Percentiles rank a stretch among this genome's conserved stretches.
Evolutionary conservation across 2,888 invertebrate species (phyloP).

Genomic region (Caenorhabditis zanzibari): DNA sequence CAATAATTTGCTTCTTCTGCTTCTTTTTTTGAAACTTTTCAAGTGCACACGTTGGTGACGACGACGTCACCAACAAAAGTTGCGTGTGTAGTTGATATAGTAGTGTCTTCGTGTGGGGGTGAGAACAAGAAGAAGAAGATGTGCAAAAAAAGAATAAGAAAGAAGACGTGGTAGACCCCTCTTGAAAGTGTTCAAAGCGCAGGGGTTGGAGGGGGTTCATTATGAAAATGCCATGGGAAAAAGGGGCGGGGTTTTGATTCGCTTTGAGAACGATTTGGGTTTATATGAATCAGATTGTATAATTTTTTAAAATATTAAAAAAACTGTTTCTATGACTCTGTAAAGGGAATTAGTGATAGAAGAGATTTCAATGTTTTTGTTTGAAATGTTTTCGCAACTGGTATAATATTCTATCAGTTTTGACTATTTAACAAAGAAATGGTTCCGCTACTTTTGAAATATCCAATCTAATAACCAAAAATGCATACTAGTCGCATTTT

Average conservation of each 20-base stretch:
- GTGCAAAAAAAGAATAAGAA: slow-evolving; percentile 11
- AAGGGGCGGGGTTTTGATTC: background rate
- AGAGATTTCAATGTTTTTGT: too few species aligned
- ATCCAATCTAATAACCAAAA: too few species aligned
- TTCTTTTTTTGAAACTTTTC: slow-evolving; percentile 51
- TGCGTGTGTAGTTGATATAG: slow-evolving; percentile 39
- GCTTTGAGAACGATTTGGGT: background rate
- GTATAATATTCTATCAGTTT: too few species aligned
- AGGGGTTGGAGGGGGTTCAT: background rate
- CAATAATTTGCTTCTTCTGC: slow-evolving; percentile 8
- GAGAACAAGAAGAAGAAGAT: too few species aligned
- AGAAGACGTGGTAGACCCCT: slow-evolving; percentile 2
- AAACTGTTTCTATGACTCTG: too few species aligned
- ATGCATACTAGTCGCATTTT: too few species aligned
- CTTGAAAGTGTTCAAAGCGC: slow-evolving; percentile 65
- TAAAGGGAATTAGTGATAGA: too few species aligned
- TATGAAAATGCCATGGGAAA: background rate
- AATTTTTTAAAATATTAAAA: too few species aligned
- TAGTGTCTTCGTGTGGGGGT: slow-evolving; percentile 37
- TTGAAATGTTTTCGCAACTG: too few species aligned
- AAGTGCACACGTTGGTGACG: slow-evolving; percentile 16
- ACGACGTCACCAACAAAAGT: slow-evolving; percentile 45
- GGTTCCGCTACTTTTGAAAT: too few species aligned
- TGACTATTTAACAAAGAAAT: too few species aligned
- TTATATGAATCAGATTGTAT: too few species aligned